Conservation (phyloP, 2,113 vertebrate species). For the Phylloscopus trochiloides region DNA sequence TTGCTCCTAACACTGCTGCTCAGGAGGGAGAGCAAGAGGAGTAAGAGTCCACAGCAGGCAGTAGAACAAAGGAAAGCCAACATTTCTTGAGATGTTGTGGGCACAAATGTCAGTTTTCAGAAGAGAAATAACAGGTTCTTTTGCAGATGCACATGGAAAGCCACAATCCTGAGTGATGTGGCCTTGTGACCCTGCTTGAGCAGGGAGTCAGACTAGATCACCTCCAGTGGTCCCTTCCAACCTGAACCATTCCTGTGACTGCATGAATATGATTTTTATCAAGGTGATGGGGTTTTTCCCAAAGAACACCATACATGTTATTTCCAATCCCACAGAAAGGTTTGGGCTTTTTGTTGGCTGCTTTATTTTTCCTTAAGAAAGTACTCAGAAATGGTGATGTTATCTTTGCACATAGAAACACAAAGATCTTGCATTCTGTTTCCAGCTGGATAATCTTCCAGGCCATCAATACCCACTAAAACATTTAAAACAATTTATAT, state of each 20-base stretch:
- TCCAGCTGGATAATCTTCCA: slow-evolving; percentile 59
- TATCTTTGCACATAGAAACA: neutral
- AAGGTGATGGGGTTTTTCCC: neutral
- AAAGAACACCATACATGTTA: rapidly evolving
- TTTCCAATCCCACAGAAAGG: no score
- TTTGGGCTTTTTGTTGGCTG: neutral
- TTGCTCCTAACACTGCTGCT: neutral
- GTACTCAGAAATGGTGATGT: neutral
- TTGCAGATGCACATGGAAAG: neutral
- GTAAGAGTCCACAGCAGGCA: neutral
- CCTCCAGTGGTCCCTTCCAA: neutral
- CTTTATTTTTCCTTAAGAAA: neutral
- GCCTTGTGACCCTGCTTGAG: neutral
- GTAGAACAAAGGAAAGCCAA: rapidly evolving
- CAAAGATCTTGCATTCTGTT: slow-evolving; percentile 20
- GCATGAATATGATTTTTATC: neutral
- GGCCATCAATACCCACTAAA: slow-evolving; percentile 49
- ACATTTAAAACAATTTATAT: slow-evolving; percentile 60
- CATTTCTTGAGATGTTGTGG: neutral
- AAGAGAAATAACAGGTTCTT: neutral
- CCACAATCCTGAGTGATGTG: neutral
- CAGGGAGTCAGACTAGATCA: neutral
- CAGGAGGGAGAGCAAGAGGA: neutral
- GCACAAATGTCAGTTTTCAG: neutral
- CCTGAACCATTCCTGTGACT: neutral